These are phyloP conservation scores for Clitarchus hookeri DNA, from an alignment of 2,888 invertebrate genomes.

Conservation along the genomic window DNA sequence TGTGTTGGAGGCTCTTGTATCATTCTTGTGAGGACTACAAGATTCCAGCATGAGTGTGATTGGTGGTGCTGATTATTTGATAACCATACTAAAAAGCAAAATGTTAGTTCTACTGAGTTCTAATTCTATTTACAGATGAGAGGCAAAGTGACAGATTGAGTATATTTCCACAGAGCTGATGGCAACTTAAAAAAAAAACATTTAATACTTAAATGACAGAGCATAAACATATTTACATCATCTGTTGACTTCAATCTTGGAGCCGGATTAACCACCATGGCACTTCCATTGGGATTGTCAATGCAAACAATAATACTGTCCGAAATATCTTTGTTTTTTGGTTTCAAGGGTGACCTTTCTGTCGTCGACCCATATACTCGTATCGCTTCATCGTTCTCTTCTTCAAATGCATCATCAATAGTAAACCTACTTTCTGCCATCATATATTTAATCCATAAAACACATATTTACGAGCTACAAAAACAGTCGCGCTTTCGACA, in stretches of 20 bases:
- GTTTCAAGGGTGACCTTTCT: slow-evolving; percentile 70
- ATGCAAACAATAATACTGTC: slow-evolving; percentile 59
- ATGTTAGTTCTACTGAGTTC: no score
- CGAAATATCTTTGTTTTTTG: slow-evolving; percentile 58
- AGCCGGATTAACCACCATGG: slow-evolving; percentile 38
- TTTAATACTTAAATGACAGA: no score
- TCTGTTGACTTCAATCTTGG: slow-evolving; percentile 47
- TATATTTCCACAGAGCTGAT: no score
- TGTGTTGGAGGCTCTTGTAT: no score
- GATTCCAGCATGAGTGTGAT: no score
- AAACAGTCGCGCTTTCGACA: neutral
- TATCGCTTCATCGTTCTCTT: slow-evolving; percentile 82
- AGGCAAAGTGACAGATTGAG: no score
- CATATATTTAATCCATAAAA: neutral
- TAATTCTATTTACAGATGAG: no score
- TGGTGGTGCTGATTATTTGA: no score
- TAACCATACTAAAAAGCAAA: no score
- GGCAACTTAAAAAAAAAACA: no score
- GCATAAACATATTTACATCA: slow-evolving; percentile 48
- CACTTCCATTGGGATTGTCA: slow-evolving; percentile 50
- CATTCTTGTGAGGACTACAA: no score
- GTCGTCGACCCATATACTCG: slow-evolving; percentile 79
- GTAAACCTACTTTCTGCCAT: slow-evolving; percentile 59
- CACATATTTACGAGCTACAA: neutral
- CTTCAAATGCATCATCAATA: slow-evolving; percentile 84